Conservation (phyloP, 1,140 invertebrate genomes). For the Adoxophyes honmai region DNA sequence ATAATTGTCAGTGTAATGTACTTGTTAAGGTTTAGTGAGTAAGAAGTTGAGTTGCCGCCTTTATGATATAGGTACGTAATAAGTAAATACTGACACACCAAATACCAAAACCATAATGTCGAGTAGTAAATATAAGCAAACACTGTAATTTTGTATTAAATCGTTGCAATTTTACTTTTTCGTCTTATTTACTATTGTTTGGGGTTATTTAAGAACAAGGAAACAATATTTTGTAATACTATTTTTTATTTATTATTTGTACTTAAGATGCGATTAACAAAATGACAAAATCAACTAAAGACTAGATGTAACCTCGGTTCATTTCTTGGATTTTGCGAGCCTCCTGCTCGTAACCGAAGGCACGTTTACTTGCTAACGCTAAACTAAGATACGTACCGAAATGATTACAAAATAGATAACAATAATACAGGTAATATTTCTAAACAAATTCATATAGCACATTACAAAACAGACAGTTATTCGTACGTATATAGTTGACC, state of each 20-base stretch:
- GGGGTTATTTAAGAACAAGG: neutral
- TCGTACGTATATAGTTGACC: no score
- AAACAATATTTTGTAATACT: neutral
- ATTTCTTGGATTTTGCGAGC: neutral
- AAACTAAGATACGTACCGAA: no score
- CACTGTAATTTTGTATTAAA: constrained; percentile 15
- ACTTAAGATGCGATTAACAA: neutral
- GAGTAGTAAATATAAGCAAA: constrained; percentile 20
- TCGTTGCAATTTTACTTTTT: constrained; percentile 24
- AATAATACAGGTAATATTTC: no score
- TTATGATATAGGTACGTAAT: neutral
- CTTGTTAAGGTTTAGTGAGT: no score
- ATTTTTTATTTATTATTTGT: neutral
- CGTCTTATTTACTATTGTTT: neutral
- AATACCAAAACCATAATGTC: constrained; percentile 16
- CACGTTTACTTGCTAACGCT: no score
- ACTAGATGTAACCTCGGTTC: neutral
- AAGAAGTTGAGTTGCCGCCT: no score
- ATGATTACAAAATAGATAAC: no score
- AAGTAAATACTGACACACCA: neutral
- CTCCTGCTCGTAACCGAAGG: no score
- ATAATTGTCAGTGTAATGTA: no score
- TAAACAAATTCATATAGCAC: no score
- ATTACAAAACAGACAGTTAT: neutral
- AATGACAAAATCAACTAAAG: neutral